Base-by-base conservation (phyloP, 2,113 vertebrate species). In the Pungitius pungitius region DNA sequence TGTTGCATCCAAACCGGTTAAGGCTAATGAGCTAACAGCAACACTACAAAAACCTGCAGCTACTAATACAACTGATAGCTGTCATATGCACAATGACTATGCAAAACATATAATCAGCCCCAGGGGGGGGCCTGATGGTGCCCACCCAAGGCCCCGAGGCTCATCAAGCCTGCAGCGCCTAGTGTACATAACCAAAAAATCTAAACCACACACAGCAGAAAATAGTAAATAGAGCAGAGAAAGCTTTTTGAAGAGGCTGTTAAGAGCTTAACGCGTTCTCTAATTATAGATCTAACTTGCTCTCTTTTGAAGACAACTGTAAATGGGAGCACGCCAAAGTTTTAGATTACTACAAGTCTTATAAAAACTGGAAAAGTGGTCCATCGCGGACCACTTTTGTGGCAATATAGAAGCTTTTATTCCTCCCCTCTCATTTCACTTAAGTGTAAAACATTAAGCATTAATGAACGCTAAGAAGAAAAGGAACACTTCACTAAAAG, bases 241-340 rank as follows among this genome's bases (percentile, higher is more conserved):
- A 93, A 93, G 90, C 87, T 87, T 90, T 92, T 90, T 91, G 87
- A 90, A 87, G 87, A 74, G 85, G 69, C 88, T 75, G 87, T 92
- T 90, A 92, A 85, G 87, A 75, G 62, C 80, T 81, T 85, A 81
- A 91, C 86, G 87, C 74, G 85, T 92, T 93, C 92, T 89, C 84
- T 94, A 94, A 94, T 94, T 94, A 94, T 87, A 94, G 87, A 91
- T 92, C 82, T 85, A 82, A 86, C 82, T 86, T 68, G 71, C 74
- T 75, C 57, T 60, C 69, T 78, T 93, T 93, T 94, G 92, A 94
- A 91, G 90, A 80, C 78, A 89, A 81, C 88, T 86, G 89, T 93
- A 92, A 92, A 92, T 87, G 90, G 80, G 93, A 83, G 69, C 85
- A 92, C 75, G 73, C 78, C 85, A 89, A 77, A 69, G 85, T 85